Evolutionary conservation across 2,888 invertebrate species (phyloP), one percentile per base, ranked within the genome.

Genomic region (Vesta saturnalis): DNA sequence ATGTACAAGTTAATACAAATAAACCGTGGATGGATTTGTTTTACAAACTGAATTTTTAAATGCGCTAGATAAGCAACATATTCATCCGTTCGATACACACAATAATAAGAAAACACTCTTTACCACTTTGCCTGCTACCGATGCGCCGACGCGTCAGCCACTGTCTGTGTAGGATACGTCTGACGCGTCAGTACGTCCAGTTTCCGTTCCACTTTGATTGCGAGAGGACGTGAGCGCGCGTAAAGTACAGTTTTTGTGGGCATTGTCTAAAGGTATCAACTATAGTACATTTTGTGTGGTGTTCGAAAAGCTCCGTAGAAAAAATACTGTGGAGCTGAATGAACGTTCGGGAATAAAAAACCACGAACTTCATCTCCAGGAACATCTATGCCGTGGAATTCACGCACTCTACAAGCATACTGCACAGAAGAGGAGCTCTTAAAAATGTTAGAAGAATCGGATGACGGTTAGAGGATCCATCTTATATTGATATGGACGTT

Each of bases 401-500:
- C 49, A 15, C 18, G 49, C 49, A 49, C 49, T 49, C 4, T 49
- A 6, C 49, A 49, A 49, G 15, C 4, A 49, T 16, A 49, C 18
- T 49, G 15, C 15, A 18, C 49, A 49, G 18, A 49, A 49, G 49
- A n/a, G n/a, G n/a, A 49, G 16, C 18, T 49, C 49, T 49, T 49
- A 49, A 2, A 49, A 12, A 49, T 49, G 16, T 16, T 49, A 12
- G 18, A 5, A 18, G 49, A 49, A 18, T 49, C 18, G 12, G 18
- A 49, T 49, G 43, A 43, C 43, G 14, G 10, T n/a, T 43, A 43
- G 43, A 43, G n/a, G 43, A 43, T 43, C 14, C 14, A 43, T 43
- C 43, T 43, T 12, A 43, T 43, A 43, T 43, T 8, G 43, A 43
- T 43, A 43, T 43, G 49, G 49, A 49, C 18, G 49, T 49, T 49